Base-by-base conservation (phyloP, 2,797 vertebrate genomes). In the Rousettus madagascariensis region DNA sequence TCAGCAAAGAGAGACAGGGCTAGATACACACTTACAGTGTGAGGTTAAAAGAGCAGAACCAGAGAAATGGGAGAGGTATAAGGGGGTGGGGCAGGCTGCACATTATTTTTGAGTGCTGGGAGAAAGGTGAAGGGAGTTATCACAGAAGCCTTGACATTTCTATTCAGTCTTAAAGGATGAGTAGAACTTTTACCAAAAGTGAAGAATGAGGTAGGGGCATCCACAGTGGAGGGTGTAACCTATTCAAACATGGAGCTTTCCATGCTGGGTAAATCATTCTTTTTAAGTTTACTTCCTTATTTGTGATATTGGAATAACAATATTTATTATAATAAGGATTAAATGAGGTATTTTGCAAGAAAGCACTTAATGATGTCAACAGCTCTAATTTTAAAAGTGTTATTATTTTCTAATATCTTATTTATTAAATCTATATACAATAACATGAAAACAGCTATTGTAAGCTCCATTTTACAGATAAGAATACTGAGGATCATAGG, bases 391-490 rank as follows among this genome's bases (percentile, higher is more conserved):
- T 95, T 88, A 20, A 94, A 77, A 83, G 10, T 61, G 16, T 57
- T 53, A 53, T 68, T 51, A 83, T 94, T 86, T 86, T 72, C 38
- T 79, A 72, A 53, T 84, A 57, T 36, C 17, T 51, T 65, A 33
- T 38, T 53, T 63, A 53, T 59, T 72, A 89, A 69, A 75, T 26
- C 17, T 16, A 53, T 26, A 16, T 79, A 43, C 7, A 90, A 28
- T 80, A 85, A 85, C 11, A 78, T 59, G 30, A 57, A 16, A 36
- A n/a, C 17, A 57, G 15, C 24, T 46, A 49, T 57, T 61, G 59
- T 28, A 20, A 89, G 68, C n/a, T 75, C 28, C 51, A 63, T 74
- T 94, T 82, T 79, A 90, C 7, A 79, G 59, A 65, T 66, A 38
- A 95, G 30, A 80, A 90, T 86, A 63, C 8, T 72, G 49, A 90